Conservation (phyloP, 2,113 vertebrate species). For the Cephalopterus ornatus region DNA sequence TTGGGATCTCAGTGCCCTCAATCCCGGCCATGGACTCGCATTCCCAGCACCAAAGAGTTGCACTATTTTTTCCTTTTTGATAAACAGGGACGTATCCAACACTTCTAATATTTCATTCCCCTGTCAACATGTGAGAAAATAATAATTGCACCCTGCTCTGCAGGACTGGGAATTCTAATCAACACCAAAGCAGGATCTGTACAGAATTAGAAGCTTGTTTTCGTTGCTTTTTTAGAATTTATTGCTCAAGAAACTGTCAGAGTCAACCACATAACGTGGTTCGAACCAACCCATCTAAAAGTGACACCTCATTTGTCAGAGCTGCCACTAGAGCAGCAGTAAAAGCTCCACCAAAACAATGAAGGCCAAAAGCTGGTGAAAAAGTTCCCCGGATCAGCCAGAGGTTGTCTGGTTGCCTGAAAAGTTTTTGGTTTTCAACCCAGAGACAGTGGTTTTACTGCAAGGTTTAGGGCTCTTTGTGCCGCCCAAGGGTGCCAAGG, state of each 20-base stretch:
- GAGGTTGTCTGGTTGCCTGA: not conserved
- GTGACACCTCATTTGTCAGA: not conserved
- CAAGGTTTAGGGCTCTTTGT: not conserved
- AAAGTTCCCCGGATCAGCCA: not conserved
- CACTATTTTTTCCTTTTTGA: not conserved
- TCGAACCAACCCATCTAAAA: not conserved
- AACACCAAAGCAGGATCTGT: conserved; percentile 18
- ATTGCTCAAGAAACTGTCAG: not conserved
- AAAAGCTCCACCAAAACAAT: not conserved
- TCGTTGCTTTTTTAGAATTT: not conserved
- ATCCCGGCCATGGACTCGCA: rapidly evolving
- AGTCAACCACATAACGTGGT: not conserved
- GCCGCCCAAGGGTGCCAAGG: not conserved
- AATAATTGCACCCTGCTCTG: conserved; percentile 46
- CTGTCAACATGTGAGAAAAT: conserved; percentile 17
- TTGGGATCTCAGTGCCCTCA: not conserved
- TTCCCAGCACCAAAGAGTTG: not conserved
- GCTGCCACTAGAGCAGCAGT: not conserved
- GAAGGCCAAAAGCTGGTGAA: not conserved
- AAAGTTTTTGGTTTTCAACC: not conserved
- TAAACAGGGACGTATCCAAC: not conserved
- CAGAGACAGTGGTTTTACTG: not conserved
- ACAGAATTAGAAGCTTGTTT: conserved; percentile 48
- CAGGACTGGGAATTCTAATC: conserved; percentile 51
- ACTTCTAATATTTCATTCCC: conserved; percentile 16